Base-by-base conservation (phyloP, 1,140 invertebrate species). In the Acromyrmex echinatior region DNA sequence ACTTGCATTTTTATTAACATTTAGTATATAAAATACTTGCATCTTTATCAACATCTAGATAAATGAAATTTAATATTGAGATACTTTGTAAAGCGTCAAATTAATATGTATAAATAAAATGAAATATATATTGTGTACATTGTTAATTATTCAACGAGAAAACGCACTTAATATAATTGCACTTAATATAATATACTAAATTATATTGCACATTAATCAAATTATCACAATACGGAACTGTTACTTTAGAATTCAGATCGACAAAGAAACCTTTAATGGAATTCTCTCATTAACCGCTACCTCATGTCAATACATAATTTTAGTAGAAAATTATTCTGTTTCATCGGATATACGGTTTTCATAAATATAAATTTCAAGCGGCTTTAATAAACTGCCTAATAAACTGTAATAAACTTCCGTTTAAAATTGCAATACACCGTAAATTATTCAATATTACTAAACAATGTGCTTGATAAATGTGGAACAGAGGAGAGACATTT, bases 381-480 rank as follows among this genome's bases (percentile, higher is more conserved):
- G 39, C 58, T 86, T 88, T 86, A 76, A 88, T 86, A 49, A 45
- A 18, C 25, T 45, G 6, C 3, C 53, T 16, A 74, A n/a, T n/a
- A n/a, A n/a, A n/a, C 10, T 56, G 9, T 10, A 21, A 21, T 21
- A 21, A 21, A 79, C 28, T 60, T 77, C 2, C 39, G 53, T 89
- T 90, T 65, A 77, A 77, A 21, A 70, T 35, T 58, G 3, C 10
- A 51, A 51, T 86, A 90, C 35, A 2, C 10, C 58, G 71, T 86
- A 90, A 89, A 90, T 88, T 90, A 86, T 77, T 90, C 76, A 76
- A 86, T 28, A 89, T 89, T 86, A 88, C n/a, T 76, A 31, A 85
- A 68, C 35, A 28, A 77, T 51, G 35, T 31, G 2, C 10, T 21
- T 31, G 56, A 16, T 45, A 68, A 10, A 21, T 45, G 5, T 68